Conservation (phyloP, 2,797 vertebrate genomes). For the Argentina silus region DNA sequence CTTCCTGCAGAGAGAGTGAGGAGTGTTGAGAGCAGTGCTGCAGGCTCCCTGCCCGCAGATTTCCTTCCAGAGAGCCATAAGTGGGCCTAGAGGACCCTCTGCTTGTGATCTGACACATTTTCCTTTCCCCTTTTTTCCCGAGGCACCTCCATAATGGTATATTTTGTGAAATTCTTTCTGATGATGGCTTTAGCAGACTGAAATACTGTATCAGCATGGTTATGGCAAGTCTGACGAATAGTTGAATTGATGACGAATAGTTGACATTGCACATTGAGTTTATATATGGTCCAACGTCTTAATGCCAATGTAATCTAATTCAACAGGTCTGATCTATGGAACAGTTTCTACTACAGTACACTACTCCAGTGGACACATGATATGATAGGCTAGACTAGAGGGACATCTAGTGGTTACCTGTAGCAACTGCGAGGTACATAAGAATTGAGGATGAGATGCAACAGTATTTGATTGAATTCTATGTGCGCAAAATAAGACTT, state of each 20-base stretch:
- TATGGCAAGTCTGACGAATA: not conserved
- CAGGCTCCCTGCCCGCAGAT: constrained; percentile 17
- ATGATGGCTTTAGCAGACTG: constrained; percentile 7
- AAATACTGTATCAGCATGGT: not conserved
- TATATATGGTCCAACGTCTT: not conserved
- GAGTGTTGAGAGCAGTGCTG: constrained; percentile 45
- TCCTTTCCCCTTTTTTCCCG: constrained; percentile 19
- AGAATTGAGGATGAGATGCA: too few relatives aligned
- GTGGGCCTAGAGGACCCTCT: constrained; percentile 9
- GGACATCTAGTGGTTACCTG: constrained; percentile 43
- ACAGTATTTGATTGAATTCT: too few relatives aligned
- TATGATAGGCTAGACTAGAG: not conserved
- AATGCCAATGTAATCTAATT: not conserved
- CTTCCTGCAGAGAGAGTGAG: constrained; percentile 35
- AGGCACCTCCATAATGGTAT: not conserved
- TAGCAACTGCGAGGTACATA: too few relatives aligned
- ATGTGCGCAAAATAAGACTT: too few relatives aligned
- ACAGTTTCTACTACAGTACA: not conserved
- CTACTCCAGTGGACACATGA: too few relatives aligned
- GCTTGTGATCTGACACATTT: constrained; percentile 33
- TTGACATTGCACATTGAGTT: too few relatives aligned
- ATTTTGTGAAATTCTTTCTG: constrained; percentile 8
- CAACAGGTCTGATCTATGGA: not conserved
- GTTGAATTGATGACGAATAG: not conserved
- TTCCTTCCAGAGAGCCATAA: not conserved